phyloP scores from a whole-genome alignment of 2,113 vertebrate genomes.

The Rhynchomys soricoides region DNA sequence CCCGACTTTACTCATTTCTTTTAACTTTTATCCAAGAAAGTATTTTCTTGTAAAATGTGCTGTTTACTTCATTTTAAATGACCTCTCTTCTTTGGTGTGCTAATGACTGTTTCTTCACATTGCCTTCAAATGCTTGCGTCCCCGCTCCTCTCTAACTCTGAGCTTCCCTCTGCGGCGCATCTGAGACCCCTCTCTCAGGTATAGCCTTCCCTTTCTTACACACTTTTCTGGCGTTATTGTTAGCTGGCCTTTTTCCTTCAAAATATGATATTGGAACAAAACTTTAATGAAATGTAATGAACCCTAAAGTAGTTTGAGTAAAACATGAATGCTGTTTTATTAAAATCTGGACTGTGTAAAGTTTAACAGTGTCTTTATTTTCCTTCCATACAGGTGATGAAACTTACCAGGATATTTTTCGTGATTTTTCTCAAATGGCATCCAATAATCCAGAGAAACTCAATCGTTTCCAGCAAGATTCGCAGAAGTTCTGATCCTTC shows the following conservation, averaged over 20 bases:
- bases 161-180: conserved; percentile 85
- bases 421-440: conserved; percentile 99
- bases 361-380: conserved; percentile 68
- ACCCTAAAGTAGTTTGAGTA: conserved; percentile 35
- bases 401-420: conserved; percentile 98
- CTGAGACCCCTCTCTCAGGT: conserved; percentile 85
- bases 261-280: conserved; percentile 53
- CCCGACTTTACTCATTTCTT: conserved; percentile 65
- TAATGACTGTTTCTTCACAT: conserved; percentile 83
- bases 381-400: conserved; percentile 92
- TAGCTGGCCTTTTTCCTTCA: conserved; percentile 58
- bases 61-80: conserved; percentile 67
- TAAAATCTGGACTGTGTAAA: conserved; percentile 20
- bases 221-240: conserved; percentile 76
- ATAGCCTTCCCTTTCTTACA: conserved; percentile 80
- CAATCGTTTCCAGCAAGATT: conserved; percentile 94
- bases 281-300: conserved; percentile 50
- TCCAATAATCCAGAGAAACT: conserved; percentile 98
- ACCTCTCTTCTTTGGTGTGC: conserved; percentile 72
- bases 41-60: conserved; percentile 64
- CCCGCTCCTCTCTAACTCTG: conserved; percentile 85
- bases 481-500: conserved; percentile 88
- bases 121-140: conserved; percentile 82
- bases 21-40: conserved; percentile 47
- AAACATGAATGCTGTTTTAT: conserved; percentile 61